Percentiles rank a stretch among this genome's conserved stretches.
Conservation (phyloP, 2,797 vertebrate genomes). For the Thamnophis elegans region DNA sequence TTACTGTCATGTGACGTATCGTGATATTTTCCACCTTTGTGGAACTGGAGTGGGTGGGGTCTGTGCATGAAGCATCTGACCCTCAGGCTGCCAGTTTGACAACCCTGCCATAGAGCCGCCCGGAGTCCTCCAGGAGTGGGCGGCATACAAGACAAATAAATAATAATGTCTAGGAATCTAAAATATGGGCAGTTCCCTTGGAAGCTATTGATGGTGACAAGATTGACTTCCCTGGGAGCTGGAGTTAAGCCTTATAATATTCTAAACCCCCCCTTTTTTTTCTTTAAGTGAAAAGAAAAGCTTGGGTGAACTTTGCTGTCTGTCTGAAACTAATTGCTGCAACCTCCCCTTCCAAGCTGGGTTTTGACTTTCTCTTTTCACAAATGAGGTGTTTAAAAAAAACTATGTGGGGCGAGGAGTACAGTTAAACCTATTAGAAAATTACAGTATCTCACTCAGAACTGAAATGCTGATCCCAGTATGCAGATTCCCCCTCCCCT, state of each 20-base stretch:
- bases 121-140: no score
- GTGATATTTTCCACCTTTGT: no score
- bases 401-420: not conserved
- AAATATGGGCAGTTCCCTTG: not conserved
- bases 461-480: conserved; percentile 44
- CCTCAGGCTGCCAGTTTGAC: no score
- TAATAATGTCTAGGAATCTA: no score
- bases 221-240: conserved; percentile 15
- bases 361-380: conserved; percentile 34
- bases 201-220: conserved; percentile 4
- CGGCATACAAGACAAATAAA: no score
- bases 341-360: conserved; percentile 32
- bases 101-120: no score
- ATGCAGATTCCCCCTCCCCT: conserved; percentile 66
- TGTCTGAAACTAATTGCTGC: conserved; percentile 52
- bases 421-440: conserved; percentile 53
- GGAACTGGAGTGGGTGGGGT: no score
- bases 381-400: conserved; percentile 38
- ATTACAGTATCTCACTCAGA: conserved; percentile 27
- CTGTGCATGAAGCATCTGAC: no score
- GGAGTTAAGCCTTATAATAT: conserved; percentile 1
- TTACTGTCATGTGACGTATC: no score
- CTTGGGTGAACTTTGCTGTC: conserved; percentile 36
- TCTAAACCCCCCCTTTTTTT: not conserved
- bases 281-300: conserved; percentile 25